Evolutionary conservation across 2,113 vertebrate species (phyloP).

Genomic region (Toxostoma redivivum): DNA sequence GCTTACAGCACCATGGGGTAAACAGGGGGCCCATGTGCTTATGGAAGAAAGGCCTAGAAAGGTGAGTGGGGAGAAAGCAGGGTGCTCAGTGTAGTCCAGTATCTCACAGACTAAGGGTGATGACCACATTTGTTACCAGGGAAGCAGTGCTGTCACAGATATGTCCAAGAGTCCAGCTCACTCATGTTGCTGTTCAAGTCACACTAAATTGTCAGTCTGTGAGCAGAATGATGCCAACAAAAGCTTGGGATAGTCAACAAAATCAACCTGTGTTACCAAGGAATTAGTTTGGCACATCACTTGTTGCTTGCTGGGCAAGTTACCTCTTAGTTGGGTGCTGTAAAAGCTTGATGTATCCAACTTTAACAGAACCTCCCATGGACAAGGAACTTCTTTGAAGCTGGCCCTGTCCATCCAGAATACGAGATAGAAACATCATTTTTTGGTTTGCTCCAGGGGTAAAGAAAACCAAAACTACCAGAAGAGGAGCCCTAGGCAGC

Average conservation of each 20-base stretch:
- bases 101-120: background rate
- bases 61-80: background rate
- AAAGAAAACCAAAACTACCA: background rate
- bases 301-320: background rate
- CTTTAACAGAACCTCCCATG: background rate
- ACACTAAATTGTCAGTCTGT: background rate
- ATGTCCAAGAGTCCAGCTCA: background rate
- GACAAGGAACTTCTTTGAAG: background rate
- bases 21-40: fast-evolving
- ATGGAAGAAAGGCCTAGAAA: background rate
- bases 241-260: background rate
- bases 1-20: background rate
- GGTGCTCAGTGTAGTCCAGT: background rate
- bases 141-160: background rate
- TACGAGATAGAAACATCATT: background rate
- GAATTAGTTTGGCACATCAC: background rate
- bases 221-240: background rate
- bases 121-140: background rate
- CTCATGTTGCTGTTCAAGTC: background rate
- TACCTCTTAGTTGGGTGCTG: background rate
- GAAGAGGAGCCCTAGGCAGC: background rate
- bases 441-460: background rate
- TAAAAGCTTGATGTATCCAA: background rate
- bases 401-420: background rate
- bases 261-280: background rate